Conservation (phyloP, 2,113 vertebrate genomes). For the Haemorhous mexicanus region DNA sequence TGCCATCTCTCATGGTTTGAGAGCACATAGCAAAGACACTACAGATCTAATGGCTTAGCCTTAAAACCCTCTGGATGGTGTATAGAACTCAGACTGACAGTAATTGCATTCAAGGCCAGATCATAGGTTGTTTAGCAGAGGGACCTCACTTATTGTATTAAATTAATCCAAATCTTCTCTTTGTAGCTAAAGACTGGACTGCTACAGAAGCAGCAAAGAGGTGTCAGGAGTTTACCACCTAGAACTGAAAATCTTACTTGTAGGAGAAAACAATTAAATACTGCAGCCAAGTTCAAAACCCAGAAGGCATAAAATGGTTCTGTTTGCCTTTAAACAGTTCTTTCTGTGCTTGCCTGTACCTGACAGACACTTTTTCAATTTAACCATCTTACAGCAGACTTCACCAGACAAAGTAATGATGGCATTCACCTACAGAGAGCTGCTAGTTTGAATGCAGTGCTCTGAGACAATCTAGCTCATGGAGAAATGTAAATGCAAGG, state of each 20-base stretch:
- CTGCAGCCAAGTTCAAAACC: background rate
- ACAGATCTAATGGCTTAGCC: background rate
- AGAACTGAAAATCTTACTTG: background rate
- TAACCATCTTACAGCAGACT: background rate
- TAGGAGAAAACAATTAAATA: slow-evolving; percentile 3
- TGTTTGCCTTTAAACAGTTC: background rate
- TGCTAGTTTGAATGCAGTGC: background rate
- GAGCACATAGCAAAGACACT: background rate
- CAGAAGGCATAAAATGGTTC: background rate
- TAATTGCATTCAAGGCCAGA: background rate
- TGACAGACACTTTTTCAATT: slow-evolving; percentile 33
- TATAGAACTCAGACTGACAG: background rate
- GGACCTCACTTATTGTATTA: background rate
- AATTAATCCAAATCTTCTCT: background rate
- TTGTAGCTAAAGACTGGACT: background rate
- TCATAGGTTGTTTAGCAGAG: background rate
- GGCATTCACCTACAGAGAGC: background rate
- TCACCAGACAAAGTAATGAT: background rate
- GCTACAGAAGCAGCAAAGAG: background rate
- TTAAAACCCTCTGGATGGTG: background rate
- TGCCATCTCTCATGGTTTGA: background rate
- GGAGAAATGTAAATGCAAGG: background rate
- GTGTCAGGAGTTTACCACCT: background rate
- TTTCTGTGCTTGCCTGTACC: background rate
- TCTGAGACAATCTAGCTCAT: background rate